Conservation (phyloP, 2,797 vertebrate species). For the Enteromius thamalakanensis region DNA sequence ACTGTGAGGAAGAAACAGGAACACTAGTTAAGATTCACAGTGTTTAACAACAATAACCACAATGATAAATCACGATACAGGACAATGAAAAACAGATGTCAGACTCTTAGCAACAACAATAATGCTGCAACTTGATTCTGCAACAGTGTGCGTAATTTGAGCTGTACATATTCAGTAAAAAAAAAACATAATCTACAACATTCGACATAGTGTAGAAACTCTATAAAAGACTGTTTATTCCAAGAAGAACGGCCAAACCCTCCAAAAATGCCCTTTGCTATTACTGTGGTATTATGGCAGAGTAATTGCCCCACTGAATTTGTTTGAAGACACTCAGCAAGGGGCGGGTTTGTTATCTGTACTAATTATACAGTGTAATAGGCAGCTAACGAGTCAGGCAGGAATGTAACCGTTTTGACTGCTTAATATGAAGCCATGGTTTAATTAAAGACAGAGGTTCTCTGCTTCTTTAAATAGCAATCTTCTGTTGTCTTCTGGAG, state of each 20-base stretch:
- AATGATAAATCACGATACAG: neutral
- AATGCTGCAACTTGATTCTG: neutral
- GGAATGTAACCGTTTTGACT: conserved; percentile 51
- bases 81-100: neutral
- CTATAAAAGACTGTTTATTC: conserved; percentile 36
- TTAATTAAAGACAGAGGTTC: conserved; percentile 52
- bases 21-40: conserved; percentile 12
- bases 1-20: conserved; percentile 70
- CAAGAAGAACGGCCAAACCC: conserved; percentile 52
- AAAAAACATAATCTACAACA: neutral
- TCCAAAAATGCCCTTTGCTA: conserved; percentile 51
- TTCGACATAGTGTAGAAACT: conserved; percentile 18
- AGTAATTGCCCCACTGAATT: conserved; percentile 52
- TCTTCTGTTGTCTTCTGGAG: conserved; percentile 39
- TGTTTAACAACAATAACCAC: conserved; percentile 12
- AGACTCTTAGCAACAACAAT: neutral
- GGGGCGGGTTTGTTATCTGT: conserved; percentile 50
- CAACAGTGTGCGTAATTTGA: neutral
- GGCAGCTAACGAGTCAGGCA: conserved; percentile 56
- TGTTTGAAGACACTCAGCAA: conserved; percentile 47
- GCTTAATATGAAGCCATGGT: conserved; percentile 41
- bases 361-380: conserved; percentile 69
- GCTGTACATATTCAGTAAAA: neutral
- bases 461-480: conserved; percentile 55
- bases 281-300: conserved; percentile 57